Evolutionary conservation across 2,797 vertebrate genomes (phyloP).

Genomic region (Cheirogaleus major): DNA sequence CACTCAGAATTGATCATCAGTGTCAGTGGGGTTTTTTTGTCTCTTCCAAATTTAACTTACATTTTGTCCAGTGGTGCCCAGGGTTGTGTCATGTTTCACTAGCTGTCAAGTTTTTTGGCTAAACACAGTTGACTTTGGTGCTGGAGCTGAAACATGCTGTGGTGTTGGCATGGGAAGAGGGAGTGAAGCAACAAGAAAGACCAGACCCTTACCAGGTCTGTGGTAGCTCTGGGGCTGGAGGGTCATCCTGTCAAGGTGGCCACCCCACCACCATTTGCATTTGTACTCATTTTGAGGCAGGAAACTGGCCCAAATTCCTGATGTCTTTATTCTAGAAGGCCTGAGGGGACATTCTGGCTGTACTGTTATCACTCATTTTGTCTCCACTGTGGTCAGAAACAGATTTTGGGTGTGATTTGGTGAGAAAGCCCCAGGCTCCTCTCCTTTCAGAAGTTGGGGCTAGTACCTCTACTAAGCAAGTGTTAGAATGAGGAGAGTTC

Average conservation of each 20-base stretch:
- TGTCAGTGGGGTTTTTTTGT: not conserved
- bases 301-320: not conserved
- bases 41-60: not conserved
- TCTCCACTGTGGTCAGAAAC: not conserved
- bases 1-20: not conserved
- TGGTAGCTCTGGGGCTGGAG: not conserved
- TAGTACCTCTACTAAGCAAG: not conserved
- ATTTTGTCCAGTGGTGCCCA: not conserved
- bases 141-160: not conserved
- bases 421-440: not conserved
- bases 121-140: not conserved
- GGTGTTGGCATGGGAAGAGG: fast-evolving
- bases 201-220: not conserved
- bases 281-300: not conserved
- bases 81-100: not conserved
- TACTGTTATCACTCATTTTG: not conserved
- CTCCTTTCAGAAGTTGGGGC: not conserved
- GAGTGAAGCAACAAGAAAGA: fast-evolving
- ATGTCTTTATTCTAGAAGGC: not conserved
- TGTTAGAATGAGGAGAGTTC: not conserved
- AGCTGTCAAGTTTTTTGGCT: not conserved
- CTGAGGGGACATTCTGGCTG: not conserved
- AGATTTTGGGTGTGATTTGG: not conserved
- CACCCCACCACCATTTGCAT: not conserved
- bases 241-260: not conserved